Percentiles rank a stretch among this genome's conserved stretches.
Evolutionary conservation across 2,113 vertebrate species (phyloP).

Genomic region (Tenrec ecaudatus): DNA sequence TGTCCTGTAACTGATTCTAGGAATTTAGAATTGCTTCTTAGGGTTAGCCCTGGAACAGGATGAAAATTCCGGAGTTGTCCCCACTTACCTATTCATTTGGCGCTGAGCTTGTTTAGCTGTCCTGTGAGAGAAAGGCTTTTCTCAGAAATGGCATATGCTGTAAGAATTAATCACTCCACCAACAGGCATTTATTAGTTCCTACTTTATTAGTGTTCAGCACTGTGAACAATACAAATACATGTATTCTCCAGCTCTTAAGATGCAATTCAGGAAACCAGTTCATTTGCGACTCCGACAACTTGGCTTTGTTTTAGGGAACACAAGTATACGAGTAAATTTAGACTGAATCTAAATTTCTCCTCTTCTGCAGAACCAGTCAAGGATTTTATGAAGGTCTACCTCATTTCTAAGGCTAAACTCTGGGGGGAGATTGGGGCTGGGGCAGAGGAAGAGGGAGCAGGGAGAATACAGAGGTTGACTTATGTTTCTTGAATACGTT

Average conservation of each 20-base stretch:
- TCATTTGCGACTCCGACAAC: not conserved
- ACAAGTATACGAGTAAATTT: not conserved
- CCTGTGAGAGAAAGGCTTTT: conserved; percentile 48
- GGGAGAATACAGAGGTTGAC: not conserved
- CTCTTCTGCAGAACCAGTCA: not conserved
- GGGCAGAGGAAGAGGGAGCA: not conserved
- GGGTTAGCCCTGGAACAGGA: not conserved
- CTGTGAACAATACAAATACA: not conserved
- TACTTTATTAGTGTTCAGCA: not conserved
- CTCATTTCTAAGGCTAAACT: not conserved
- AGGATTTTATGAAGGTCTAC: not conserved
- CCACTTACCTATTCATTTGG: not conserved
- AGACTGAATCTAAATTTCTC: not conserved
- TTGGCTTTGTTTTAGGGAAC: not conserved
- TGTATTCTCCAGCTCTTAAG: not conserved
- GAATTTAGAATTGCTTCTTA: conserved; percentile 51
- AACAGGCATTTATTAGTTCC: not conserved
- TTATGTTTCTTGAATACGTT: not conserved
- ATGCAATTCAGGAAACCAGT: conserved; percentile 1
- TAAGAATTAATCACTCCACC: conserved; percentile 28
- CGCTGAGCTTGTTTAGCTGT: not conserved
- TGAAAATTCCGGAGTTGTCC: conserved; percentile 12
- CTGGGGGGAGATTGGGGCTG: not conserved
- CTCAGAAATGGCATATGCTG: conserved; percentile 9
- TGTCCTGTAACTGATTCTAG: not conserved